phyloP scores from a whole-genome alignment of 2,113 vertebrate genomes.

The Axis porcinus region DNA sequence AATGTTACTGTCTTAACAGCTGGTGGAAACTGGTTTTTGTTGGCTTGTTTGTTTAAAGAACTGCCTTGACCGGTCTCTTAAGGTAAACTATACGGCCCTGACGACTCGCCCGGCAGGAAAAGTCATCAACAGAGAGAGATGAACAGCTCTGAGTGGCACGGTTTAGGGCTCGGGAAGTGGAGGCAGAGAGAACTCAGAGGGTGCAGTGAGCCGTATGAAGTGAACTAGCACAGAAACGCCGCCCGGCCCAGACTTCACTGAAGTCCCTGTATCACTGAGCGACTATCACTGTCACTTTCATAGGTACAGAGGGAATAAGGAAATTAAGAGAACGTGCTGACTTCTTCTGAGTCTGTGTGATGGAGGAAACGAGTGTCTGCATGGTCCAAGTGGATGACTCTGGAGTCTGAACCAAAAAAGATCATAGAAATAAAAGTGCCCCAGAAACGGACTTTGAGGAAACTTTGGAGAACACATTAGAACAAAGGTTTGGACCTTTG shows the following conservation, averaged over 20 bases:
- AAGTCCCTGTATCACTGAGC: background rate
- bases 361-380: background rate
- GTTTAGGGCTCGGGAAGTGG: background rate
- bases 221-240: background rate
- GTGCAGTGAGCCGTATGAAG: too few relatives aligned
- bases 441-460: background rate
- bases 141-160: rapidly evolving
- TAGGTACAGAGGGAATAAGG: background rate
- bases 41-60: background rate
- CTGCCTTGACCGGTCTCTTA: background rate
- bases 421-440: background rate
- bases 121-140: background rate
- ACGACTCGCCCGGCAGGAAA: background rate
- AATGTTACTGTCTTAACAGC: background rate
- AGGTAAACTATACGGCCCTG: background rate
- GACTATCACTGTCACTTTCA: background rate
- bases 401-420: background rate
- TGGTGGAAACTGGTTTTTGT: background rate
- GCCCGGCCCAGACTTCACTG: background rate
- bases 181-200: too few relatives aligned
- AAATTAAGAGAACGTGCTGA: background rate
- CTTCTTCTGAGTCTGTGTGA: background rate
- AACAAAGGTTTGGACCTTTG: background rate
- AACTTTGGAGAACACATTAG: background rate
- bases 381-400: background rate